phyloP scores from a whole-genome alignment of 2,797 vertebrate species.

The Dermochelys coriacea region DNA sequence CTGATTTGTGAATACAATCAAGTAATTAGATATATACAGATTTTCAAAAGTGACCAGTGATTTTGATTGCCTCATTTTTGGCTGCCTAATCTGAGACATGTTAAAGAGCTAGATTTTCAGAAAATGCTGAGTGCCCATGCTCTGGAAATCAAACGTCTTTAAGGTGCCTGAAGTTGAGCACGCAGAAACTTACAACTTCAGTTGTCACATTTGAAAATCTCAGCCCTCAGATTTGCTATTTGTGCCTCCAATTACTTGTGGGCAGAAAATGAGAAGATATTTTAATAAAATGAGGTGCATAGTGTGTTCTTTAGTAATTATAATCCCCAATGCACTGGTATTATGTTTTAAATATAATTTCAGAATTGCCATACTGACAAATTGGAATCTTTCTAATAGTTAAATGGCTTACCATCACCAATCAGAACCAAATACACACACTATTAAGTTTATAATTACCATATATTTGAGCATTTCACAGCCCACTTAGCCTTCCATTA shows the following conservation, averaged over 20 bases:
- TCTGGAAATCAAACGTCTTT: neutral
- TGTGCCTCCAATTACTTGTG: neutral
- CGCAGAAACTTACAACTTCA: neutral
- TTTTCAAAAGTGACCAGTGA: neutral
- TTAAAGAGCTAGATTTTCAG: neutral
- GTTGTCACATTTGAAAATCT: neutral
- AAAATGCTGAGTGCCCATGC: neutral
- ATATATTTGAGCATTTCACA: constrained; percentile 69
- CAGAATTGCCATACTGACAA: constrained; percentile 63
- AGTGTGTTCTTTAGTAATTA: neutral
- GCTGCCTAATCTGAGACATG: neutral
- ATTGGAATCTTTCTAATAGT: constrained; percentile 67
- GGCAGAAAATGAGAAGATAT: constrained; percentile 1
- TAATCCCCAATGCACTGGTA: constrained; percentile 34
- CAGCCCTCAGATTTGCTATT: neutral
- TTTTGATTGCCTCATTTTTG: neutral
- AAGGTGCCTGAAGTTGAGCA: neutral
- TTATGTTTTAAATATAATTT: constrained; percentile 58
- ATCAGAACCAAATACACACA: constrained; percentile 55
- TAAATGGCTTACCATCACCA: constrained; percentile 61
- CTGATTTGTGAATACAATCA: constrained; percentile 17
- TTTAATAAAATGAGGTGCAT: neutral
- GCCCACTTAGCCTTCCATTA: constrained; percentile 65
- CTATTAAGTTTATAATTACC: constrained; percentile 71
- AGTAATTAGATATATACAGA: neutral